Percentiles rank a stretch among this genome's conserved stretches.
Conservation (phyloP, 35 echinoderm and acorn worm genomes). For the Diadema setosum region DNA sequence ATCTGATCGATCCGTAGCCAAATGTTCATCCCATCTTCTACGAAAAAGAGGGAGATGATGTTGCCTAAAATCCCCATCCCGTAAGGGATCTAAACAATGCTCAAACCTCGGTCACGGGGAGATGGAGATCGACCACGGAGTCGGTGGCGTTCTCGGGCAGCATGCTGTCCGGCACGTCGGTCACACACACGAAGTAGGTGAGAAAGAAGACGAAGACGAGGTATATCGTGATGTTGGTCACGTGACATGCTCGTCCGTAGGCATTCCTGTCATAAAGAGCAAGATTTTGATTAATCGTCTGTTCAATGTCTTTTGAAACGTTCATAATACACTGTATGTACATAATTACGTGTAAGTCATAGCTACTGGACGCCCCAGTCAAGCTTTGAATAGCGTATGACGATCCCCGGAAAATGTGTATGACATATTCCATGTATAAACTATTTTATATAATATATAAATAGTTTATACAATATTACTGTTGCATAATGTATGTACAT, state of each 20-base stretch:
- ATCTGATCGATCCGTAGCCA: too few species aligned
- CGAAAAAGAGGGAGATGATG: too few species aligned
- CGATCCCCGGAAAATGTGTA: not conserved
- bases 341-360: not conserved
- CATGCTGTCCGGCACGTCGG: not conserved
- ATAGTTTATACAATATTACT: too few species aligned
- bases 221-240: conserved; percentile 75
- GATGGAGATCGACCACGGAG: not conserved
- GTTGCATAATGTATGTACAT: too few species aligned
- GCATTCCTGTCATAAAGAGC: conserved; percentile 57
- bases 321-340: not conserved
- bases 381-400: too few species aligned
- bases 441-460: too few species aligned
- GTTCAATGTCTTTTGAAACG: not conserved
- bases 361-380: too few species aligned
- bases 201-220: conserved; percentile 68
- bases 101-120: not conserved
- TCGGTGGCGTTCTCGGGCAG: not conserved
- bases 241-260: conserved; percentile 76
- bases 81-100: too few species aligned
- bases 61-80: too few species aligned
- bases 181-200: conserved; percentile 59
- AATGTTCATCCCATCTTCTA: too few species aligned
- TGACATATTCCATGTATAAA: too few species aligned
- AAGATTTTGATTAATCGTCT: not conserved